Evolutionary conservation across 2,888 invertebrate species (phyloP), one percentile per base, ranked within the genome.

Genomic region (Muschampia plurimacula): DNA sequence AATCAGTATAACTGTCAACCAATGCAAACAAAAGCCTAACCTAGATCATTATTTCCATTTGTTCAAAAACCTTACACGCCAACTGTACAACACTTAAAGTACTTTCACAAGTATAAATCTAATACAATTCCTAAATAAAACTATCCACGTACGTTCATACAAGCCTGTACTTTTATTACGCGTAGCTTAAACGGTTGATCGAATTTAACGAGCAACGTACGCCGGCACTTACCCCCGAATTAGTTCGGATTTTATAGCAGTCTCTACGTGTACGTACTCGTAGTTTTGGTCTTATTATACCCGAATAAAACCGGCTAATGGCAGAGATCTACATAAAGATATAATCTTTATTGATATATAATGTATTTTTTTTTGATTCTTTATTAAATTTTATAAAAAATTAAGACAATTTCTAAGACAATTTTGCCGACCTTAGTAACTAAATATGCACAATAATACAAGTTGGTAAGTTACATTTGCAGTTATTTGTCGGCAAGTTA

Each of bases 161-260:
- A 65, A 64, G 70, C 52, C 70, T 59, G 70, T 65, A 65, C 70
- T 70, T 70, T 70, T 65, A 70, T 70, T 69, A 69, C 69, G 15
- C 57, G 55, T 6, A 63, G 65, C 65, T 71, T 71, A 71, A 71
- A 71, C 70, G 70, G 65, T 71, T 71, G 70, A 71, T 71, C 59
- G 70, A 71, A 66, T 71, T 71, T 65, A 71, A 71, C 70, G 70
- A 71, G 70, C 59, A 39, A 10, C 69, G 70, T 71, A 71, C 46
- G 59, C 70, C 49, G 36, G 65, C 70, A 66, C 70, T 71, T 66
- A 71, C 46, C 57, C 70, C 49, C 65, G 70, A 71, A 71, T 71
- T 71, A 71, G 70, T 71, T 65, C 59, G 44, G 65, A 71, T 71
- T 71, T 71, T 71, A 71, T 66, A 66, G 70, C 65, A 15, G 15